phyloP scores from a whole-genome alignment of 1,140 invertebrate genomes.

The Geopemphigus sp. region DNA sequence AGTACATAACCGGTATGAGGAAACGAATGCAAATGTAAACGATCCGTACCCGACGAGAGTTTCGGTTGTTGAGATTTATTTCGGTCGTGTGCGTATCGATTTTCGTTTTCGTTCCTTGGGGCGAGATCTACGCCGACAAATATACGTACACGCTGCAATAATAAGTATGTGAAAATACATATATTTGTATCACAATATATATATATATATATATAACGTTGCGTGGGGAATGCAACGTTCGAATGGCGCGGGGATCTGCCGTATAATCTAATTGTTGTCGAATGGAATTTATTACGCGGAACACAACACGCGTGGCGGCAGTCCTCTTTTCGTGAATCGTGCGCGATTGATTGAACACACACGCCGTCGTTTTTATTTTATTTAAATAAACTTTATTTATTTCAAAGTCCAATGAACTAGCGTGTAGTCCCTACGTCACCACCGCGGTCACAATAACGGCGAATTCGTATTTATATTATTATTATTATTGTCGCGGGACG shows the following conservation, averaged over 20 bases:
- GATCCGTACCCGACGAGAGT: not conserved
- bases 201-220: no score
- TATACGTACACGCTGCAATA: no score
- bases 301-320: not conserved
- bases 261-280: slow-evolving; percentile 30
- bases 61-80: slow-evolving; percentile 25
- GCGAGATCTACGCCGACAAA: no score
- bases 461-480: not conserved
- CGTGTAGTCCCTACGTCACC: no score
- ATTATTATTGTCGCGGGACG: not conserved
- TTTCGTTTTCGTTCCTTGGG: not conserved
- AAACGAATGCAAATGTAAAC: slow-evolving; percentile 21
- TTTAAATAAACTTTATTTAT: slow-evolving; percentile 17
- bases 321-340: not conserved
- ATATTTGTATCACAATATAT: no score
- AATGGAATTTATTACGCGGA: slow-evolving; percentile 26
- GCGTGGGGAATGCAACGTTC: no score
- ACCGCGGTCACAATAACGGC: no score
- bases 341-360: not conserved
- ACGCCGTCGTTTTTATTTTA: not conserved
- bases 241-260: no score
- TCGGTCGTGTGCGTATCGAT: not conserved
- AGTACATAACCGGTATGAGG: no score
- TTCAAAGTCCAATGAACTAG: not conserved
- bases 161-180: no score